phyloP scores from a whole-genome alignment of 2,113 vertebrate species.

The Lepus europaeus region DNA sequence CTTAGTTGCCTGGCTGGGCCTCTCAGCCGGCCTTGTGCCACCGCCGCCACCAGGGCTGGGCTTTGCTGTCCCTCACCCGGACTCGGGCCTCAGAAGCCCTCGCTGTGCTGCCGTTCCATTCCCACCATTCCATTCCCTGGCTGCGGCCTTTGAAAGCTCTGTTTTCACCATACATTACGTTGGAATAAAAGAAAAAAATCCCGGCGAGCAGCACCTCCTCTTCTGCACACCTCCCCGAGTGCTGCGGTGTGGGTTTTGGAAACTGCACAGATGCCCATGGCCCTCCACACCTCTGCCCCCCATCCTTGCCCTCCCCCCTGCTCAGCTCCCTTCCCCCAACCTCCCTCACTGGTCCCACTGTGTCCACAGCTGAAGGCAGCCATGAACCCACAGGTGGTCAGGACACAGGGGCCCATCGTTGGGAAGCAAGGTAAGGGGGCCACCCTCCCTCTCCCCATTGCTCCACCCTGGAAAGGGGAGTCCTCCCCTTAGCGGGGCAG shows the following conservation, averaged over 20 bases:
- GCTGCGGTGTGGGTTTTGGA: background rate
- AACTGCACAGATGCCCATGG: background rate
- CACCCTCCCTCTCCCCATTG: background rate
- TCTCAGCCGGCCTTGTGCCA: no score
- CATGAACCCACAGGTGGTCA: background rate
- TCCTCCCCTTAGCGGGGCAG: no score
- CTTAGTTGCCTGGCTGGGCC: background rate
- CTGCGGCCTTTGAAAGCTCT: background rate
- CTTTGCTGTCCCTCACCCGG: background rate
- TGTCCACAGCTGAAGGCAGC: conserved; percentile 54
- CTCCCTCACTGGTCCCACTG: background rate
- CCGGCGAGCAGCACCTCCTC: background rate
- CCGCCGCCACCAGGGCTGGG: rapidly evolving
- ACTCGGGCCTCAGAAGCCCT: background rate
- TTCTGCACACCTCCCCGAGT: background rate
- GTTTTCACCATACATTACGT: background rate
- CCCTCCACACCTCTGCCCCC: background rate
- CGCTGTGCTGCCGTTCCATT: background rate
- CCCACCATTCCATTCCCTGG: background rate
- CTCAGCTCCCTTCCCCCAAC: background rate
- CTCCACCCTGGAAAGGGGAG: background rate
- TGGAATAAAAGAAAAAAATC: conserved; percentile 20
- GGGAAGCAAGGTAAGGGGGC: conserved; percentile 56
- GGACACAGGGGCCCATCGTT: background rate
- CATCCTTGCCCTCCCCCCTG: background rate